Evolutionary conservation across 1,140 invertebrate genomes (phyloP).

Genomic region (Drosophila triauraria): DNA sequence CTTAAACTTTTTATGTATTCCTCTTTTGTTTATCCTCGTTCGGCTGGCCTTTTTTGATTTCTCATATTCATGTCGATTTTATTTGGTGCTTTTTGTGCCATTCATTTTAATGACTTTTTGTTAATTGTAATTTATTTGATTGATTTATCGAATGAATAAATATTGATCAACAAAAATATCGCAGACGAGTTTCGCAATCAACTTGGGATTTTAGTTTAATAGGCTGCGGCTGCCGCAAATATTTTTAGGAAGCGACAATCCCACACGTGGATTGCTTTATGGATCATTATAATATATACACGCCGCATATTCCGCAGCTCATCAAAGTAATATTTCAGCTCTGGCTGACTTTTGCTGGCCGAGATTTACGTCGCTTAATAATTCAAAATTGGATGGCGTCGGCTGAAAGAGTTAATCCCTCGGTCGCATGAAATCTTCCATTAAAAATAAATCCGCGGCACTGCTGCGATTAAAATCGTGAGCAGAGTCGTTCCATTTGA

Average conservation of each 20-base stretch:
- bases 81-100: conserved; percentile 40
- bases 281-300: conserved; percentile 28
- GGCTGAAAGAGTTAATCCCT: conserved; percentile 61
- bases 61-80: conserved; percentile 37
- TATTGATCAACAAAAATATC: conserved; percentile 48
- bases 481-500: conserved; percentile 57
- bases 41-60: conserved; percentile 28
- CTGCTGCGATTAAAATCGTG: conserved; percentile 60
- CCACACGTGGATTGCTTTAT: conserved; percentile 41
- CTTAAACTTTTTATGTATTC: conserved; percentile 36
- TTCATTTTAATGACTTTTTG: conserved; percentile 74
- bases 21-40: conserved; percentile 23
- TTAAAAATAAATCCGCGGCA: conserved; percentile 71
- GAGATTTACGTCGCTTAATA: conserved; percentile 65
- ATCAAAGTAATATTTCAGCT: conserved; percentile 66
- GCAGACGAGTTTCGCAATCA: conserved; percentile 72
- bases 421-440: conserved; percentile 62
- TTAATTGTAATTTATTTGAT: conserved; percentile 84
- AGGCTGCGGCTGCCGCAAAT: conserved; percentile 19
- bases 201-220: conserved; percentile 51
- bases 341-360: conserved; percentile 43
- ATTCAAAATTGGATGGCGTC: conserved; percentile 60
- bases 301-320: conserved; percentile 14
- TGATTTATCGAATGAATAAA: conserved; percentile 79
- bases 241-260: conserved; percentile 15